phyloP scores from a whole-genome alignment of 2,113 vertebrate genomes.

The Crotalus horridus region DNA sequence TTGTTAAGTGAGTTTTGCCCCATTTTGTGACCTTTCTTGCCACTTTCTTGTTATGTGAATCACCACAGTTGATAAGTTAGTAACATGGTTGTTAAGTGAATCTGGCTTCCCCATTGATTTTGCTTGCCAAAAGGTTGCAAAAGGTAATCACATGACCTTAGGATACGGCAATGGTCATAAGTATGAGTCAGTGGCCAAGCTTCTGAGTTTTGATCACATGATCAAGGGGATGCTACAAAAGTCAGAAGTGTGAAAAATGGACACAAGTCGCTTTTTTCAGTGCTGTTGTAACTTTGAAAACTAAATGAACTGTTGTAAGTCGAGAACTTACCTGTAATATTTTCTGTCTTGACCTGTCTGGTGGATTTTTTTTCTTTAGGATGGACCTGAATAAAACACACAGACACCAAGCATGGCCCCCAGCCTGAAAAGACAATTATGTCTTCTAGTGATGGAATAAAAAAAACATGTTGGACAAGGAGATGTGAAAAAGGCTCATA shows the following conservation, averaged over 20 bases:
- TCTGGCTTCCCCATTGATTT: neutral
- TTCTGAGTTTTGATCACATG: too few species aligned
- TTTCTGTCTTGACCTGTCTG: neutral
- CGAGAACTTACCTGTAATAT: neutral
- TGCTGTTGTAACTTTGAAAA: too few species aligned
- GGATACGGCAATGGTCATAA: neutral
- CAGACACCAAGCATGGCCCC: neutral
- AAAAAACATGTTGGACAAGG: neutral
- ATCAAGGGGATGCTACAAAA: too few species aligned
- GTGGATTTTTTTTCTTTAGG: neutral
- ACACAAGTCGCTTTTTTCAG: too few species aligned
- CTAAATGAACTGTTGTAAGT: too few species aligned
- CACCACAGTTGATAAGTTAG: neutral
- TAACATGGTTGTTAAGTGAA: neutral
- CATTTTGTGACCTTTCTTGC: neutral
- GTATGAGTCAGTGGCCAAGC: too few species aligned
- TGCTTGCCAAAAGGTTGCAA: neutral
- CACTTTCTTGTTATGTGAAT: neutral
- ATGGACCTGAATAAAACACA: neutral
- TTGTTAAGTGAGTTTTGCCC: neutral
- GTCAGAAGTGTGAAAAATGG: too few species aligned
- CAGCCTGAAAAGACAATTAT: neutral
- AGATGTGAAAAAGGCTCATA: neutral
- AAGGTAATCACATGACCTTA: neutral
- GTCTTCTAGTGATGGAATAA: neutral